phyloP scores from a whole-genome alignment of 2,113 vertebrate species.

The Misgurnus anguillicaudatus region DNA sequence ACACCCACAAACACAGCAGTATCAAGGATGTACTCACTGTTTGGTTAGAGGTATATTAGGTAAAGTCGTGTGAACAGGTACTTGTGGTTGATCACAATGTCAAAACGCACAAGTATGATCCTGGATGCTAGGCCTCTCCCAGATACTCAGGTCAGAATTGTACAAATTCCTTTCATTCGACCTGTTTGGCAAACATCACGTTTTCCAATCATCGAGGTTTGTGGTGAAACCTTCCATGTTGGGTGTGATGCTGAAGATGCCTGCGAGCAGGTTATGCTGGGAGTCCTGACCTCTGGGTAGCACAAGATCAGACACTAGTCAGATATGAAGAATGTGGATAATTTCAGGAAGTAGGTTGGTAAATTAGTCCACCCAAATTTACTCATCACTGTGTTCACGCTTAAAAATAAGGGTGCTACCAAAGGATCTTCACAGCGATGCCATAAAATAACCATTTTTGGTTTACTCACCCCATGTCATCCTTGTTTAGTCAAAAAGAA shows the following conservation, averaged over 20 bases:
- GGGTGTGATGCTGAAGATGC: neutral
- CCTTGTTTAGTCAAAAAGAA: too few relatives aligned
- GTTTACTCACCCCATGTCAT: too few relatives aligned
- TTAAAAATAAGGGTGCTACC: too few relatives aligned
- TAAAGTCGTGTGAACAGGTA: too few relatives aligned
- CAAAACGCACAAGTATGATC: conserved; percentile 16
- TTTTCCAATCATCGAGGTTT: neutral
- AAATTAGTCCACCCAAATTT: too few relatives aligned
- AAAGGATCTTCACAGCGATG: too few relatives aligned
- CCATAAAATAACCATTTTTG: too few relatives aligned
- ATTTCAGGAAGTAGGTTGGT: too few relatives aligned
- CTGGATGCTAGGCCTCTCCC: conserved; percentile 8
- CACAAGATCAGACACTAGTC: neutral
- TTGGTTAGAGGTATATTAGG: conserved; percentile 20
- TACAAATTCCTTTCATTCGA: neutral
- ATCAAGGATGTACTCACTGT: conserved; percentile 79
- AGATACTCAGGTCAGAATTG: neutral
- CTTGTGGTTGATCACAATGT: neutral
- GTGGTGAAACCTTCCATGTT: conserved; percentile 1
- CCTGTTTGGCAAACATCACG: neutral
- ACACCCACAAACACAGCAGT: conserved; percentile 69
- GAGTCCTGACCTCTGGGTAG: neutral
- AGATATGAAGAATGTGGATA: too few relatives aligned
- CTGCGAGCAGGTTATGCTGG: neutral
- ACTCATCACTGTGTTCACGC: too few relatives aligned